Percentiles rank a stretch among this genome's conserved stretches.
Evolutionary conservation across 2,888 invertebrate genomes (phyloP).

Genomic region (Lasioglossum zephyrum): DNA sequence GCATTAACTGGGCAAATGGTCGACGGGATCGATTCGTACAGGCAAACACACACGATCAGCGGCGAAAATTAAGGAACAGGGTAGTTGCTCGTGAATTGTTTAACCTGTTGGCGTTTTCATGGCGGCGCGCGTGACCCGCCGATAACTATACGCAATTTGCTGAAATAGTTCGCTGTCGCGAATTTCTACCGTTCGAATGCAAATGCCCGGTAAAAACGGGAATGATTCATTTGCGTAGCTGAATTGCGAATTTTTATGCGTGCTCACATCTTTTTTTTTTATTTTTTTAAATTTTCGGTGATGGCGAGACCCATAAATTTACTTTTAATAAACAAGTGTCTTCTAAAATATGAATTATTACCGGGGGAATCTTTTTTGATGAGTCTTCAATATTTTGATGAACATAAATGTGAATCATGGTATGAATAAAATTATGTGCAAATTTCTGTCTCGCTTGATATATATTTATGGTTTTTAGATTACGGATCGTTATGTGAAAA

Average conservation of each 20-base stretch:
- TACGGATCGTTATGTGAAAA: background rate
- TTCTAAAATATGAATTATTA: background rate
- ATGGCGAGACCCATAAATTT: background rate
- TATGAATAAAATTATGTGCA: background rate
- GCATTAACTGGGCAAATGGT: slow-evolving; percentile 23
- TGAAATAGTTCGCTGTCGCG: background rate
- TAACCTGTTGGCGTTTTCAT: slow-evolving; percentile 4
- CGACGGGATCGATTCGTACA: slow-evolving; percentile 5
- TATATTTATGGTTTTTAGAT: background rate
- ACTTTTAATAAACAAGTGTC: background rate
- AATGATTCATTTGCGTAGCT: background rate
- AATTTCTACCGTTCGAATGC: background rate
- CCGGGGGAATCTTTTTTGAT: background rate
- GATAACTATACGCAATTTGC: slow-evolving; percentile 3
- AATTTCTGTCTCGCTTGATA: background rate
- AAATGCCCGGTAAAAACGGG: background rate
- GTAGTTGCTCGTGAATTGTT: slow-evolving; percentile 6
- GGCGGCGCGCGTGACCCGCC: slow-evolving; percentile 1
- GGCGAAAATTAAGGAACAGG: slow-evolving; percentile 6
- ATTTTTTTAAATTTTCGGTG: background rate
- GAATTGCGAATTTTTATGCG: background rate
- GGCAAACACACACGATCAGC: background rate
- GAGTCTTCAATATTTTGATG: background rate
- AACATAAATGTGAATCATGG: background rate
- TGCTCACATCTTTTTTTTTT: background rate